These are phyloP conservation scores for Dolichallabes microphthalmus DNA, from an alignment of 2,113 vertebrate species.

Conservation along the genomic window DNA sequence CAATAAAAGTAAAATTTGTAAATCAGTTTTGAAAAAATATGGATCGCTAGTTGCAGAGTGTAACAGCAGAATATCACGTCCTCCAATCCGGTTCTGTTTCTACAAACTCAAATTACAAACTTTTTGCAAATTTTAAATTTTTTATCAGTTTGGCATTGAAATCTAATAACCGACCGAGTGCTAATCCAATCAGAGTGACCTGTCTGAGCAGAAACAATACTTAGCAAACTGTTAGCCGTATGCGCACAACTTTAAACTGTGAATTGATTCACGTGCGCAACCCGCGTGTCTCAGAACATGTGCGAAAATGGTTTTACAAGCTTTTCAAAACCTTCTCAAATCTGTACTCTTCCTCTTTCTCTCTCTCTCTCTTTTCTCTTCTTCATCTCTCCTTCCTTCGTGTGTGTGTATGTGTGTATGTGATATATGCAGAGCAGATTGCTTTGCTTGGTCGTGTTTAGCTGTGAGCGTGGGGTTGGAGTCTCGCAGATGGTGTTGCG, in stretches of 20 bases:
- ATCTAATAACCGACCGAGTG: background rate
- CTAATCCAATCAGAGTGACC: background rate
- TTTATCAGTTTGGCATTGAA: background rate
- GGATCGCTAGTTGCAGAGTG: background rate
- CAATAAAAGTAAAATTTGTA: background rate
- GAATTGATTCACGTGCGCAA: background rate
- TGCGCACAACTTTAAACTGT: background rate
- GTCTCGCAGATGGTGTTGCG: constrained; percentile 44
- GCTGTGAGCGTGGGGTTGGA: constrained; percentile 46
- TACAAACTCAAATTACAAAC: too few relatives aligned
- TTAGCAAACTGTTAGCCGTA: background rate
- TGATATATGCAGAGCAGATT: constrained; percentile 45
- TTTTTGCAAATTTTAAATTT: background rate
- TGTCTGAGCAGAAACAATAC: background rate
- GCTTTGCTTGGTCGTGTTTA: constrained; percentile 46
- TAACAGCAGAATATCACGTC: background rate
- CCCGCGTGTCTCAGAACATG: background rate
- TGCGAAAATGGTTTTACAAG: background rate
- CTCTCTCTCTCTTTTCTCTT: background rate
- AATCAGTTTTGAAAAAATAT: background rate
- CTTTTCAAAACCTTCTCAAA: constrained; percentile 1
- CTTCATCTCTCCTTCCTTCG: background rate
- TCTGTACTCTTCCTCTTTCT: background rate
- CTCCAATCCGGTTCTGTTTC: background rate
- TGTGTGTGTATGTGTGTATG: background rate